Conservation (phyloP, 2,888 invertebrate genomes). For the Patella pellucida region DNA sequence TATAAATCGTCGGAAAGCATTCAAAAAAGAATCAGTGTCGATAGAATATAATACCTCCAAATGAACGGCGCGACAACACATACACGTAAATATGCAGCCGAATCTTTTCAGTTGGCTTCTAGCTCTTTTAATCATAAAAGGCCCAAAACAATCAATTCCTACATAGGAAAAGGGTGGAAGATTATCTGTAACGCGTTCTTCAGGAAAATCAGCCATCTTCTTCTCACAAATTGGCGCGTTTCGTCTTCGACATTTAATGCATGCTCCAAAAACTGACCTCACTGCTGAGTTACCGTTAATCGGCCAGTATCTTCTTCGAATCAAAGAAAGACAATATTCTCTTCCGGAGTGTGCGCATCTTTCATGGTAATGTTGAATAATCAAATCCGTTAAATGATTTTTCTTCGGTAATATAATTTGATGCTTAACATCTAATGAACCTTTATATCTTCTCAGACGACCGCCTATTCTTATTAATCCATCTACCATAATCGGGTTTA, state of each 20-base stretch:
- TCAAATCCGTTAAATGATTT: slow-evolving; percentile 3
- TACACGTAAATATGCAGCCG: slow-evolving; percentile 34
- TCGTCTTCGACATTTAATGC: slow-evolving; percentile 4
- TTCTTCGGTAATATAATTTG: slow-evolving; percentile 16
- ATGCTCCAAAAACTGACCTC: not conserved
- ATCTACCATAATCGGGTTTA: not conserved
- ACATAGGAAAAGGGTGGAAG: slow-evolving; percentile 22
- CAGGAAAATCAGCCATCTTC: not conserved
- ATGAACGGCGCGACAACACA: slow-evolving; percentile 23
- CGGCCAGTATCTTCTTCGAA: slow-evolving; percentile 13
- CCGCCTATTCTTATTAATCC: slow-evolving; percentile 6
- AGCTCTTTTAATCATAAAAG: slow-evolving; percentile 26
- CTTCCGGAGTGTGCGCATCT: slow-evolving; percentile 9
- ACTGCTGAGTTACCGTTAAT: slow-evolving; percentile 12
- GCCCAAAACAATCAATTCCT: slow-evolving; percentile 31
- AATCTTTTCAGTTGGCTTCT: slow-evolving; percentile 25
- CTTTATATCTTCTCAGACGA: not conserved
- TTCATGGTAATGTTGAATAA: slow-evolving; percentile 12
- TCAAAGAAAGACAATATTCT: slow-evolving; percentile 32
- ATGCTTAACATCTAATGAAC: slow-evolving; percentile 4
- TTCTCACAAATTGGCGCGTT: not conserved
- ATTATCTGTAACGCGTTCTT: not conserved
- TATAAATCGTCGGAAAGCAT: slow-evolving; percentile 26
- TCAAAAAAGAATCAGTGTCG: slow-evolving; percentile 21
- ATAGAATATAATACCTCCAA: slow-evolving; percentile 28